These are phyloP conservation scores for Trididemnum nubilum DNA, from an alignment of 23 tunicate genomes.

Conservation along the genomic window DNA sequence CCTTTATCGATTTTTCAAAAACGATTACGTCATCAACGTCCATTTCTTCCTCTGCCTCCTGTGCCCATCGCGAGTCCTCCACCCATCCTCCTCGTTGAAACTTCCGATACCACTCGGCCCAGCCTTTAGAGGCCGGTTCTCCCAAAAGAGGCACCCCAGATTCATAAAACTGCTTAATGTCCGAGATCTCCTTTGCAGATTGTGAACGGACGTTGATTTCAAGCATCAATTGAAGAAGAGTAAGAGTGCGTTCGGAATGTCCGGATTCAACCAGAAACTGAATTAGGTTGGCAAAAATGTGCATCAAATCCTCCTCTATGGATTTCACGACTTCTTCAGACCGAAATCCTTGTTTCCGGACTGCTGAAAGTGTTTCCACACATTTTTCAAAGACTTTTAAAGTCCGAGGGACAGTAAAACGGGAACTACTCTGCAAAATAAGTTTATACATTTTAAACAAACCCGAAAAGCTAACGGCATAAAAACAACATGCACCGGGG, in stretches of 20 bases:
- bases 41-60: constrained; percentile 41
- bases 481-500: too few relatives aligned
- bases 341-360: constrained; percentile 32
- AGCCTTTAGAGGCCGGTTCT: constrained; percentile 51
- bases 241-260: constrained; percentile 39
- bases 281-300: constrained; percentile 25
- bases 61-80: not conserved
- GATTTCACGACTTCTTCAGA: constrained; percentile 12
- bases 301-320: constrained; percentile 33
- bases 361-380: constrained; percentile 42
- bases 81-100: constrained; percentile 78
- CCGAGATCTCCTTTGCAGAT: constrained; percentile 16
- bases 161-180: constrained; percentile 51
- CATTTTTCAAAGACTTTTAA: constrained; percentile 56
- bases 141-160: constrained; percentile 58
- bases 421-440: constrained; percentile 19
- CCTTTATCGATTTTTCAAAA: constrained; percentile 34
- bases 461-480: too few relatives aligned
- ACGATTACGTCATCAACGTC: constrained; percentile 64
- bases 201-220: constrained; percentile 51
- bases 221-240: constrained; percentile 38
- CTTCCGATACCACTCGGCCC: constrained; percentile 51
- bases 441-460: too few relatives aligned
- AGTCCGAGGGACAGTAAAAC: constrained; percentile 35
- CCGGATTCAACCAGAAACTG: constrained; percentile 60